A percentile compares a stretch with the other conserved stretches of the same genome.
phyloP scores from a whole-genome alignment of 2,797 vertebrate genomes.

The Paguma larvata region DNA sequence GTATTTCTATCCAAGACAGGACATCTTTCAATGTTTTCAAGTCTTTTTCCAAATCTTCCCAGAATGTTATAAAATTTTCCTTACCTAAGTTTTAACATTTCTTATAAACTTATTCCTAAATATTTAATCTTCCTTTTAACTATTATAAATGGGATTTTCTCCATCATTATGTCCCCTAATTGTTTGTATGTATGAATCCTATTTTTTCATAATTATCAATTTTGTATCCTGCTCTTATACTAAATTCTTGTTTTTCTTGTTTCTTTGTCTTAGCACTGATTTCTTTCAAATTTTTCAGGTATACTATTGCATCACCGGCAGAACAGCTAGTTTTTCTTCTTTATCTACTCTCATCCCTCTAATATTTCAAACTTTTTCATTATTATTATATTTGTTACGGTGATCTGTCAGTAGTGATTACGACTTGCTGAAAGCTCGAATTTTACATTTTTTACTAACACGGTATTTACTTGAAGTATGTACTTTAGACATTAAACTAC shows the following conservation, averaged over 20 bases:
- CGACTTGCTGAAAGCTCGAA: neutral
- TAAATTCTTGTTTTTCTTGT: neutral
- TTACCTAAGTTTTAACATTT: neutral
- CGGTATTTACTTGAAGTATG: neutral
- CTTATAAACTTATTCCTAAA: neutral
- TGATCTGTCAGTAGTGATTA: neutral
- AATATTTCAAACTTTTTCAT: neutral
- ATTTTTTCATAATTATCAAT: neutral
- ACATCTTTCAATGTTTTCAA: conserved; percentile 10
- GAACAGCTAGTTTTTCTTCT: neutral
- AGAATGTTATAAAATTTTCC: neutral
- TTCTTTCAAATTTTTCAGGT: neutral
- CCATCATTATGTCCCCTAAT: neutral
- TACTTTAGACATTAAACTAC: neutral
- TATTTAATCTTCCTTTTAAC: neutral
- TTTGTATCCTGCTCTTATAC: neutral
- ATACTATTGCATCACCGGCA: neutral
- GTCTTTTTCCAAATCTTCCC: neutral
- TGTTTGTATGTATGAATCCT: neutral
- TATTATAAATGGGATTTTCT: neutral
- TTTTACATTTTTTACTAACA: neutral
- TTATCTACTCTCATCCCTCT: neutral
- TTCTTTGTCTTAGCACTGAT: conserved; percentile 9
- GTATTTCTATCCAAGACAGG: neutral
- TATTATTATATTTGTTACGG: neutral